phyloP scores from a whole-genome alignment of 1,140 invertebrate genomes.

The Bombus picipes region DNA sequence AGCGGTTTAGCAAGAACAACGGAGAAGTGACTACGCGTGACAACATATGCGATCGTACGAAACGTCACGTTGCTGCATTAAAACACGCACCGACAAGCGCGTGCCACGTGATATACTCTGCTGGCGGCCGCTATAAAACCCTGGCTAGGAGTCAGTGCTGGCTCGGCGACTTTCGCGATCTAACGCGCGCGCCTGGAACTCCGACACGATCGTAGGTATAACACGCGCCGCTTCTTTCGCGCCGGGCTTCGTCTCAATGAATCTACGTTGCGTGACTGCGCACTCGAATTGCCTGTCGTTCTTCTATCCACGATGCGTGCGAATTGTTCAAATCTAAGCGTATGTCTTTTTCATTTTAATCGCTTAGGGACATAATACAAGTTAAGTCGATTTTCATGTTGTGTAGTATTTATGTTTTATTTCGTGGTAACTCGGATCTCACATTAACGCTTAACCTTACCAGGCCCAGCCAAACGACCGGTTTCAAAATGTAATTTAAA shows the following conservation, averaged over 20 bases:
- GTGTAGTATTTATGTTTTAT: background rate
- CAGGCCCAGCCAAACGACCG: too few relatives aligned
- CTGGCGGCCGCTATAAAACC: slow-evolving; percentile 11
- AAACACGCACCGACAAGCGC: background rate
- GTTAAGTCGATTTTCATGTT: background rate
- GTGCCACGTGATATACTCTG: slow-evolving; percentile 37
- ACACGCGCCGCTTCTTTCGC: background rate
- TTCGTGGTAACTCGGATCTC: background rate
- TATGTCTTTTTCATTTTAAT: background rate
- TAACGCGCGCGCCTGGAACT: slow-evolving; percentile 47
- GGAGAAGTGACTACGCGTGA: background rate
- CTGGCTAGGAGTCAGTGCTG: slow-evolving; percentile 30
- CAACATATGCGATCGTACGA: slow-evolving; percentile 1
- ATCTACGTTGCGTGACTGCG: slow-evolving; percentile 35
- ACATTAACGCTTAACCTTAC: too few relatives aligned
- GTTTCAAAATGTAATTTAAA: too few relatives aligned
- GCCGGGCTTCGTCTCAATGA: slow-evolving; percentile 5
- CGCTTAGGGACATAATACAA: background rate
- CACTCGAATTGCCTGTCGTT: background rate
- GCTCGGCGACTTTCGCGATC: slow-evolving; percentile 49
- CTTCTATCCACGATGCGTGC: background rate
- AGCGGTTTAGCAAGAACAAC: background rate
- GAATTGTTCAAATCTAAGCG: background rate
- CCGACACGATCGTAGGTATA: background rate
- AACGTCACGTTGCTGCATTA: slow-evolving; percentile 9